Percentiles rank a stretch among this genome's conserved stretches.
Conservation (phyloP, 2,797 vertebrate species). For the Acrossocheilus wenchowensis region DNA sequence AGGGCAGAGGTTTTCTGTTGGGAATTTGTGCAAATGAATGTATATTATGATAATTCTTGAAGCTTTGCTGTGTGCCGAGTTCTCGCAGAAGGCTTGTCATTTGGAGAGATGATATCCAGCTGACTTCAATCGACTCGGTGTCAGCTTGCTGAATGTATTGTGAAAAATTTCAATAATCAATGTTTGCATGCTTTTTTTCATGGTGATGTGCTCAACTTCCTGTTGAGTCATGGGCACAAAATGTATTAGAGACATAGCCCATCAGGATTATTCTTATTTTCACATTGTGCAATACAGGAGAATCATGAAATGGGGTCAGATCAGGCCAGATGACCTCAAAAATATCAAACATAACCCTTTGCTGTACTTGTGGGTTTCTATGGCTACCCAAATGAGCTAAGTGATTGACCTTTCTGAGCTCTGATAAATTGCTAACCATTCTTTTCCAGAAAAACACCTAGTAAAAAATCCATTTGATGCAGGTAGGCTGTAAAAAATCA, state of each 20-base stretch:
- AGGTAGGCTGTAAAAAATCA: not conserved
- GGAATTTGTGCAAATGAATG: constrained; percentile 32
- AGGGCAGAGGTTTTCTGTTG: constrained; percentile 28
- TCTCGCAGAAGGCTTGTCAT: not conserved
- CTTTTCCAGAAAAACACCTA: constrained; percentile 13
- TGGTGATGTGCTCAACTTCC: not conserved
- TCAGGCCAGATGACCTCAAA: constrained; percentile 1
- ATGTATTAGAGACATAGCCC: not conserved
- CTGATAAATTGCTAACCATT: constrained; percentile 2
- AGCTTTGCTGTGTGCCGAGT: constrained; percentile 23
- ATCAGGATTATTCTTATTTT: not conserved
- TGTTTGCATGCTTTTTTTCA: constrained; percentile 6
- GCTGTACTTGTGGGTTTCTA: constrained; percentile 22
- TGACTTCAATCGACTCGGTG: constrained; percentile 8
- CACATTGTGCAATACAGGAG: not conserved
- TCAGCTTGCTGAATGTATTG: constrained; percentile 17
- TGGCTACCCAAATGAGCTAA: not conserved
- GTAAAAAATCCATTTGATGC: not conserved
- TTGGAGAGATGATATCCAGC: constrained; percentile 29
- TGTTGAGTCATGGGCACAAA: constrained; percentile 1
- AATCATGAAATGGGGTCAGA: not conserved
- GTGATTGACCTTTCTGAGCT: constrained; percentile 6
- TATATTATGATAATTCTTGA: constrained; percentile 28
- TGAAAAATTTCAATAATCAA: not conserved
- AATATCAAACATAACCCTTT: not conserved